phyloP scores from a whole-genome alignment of 2,113 vertebrate genomes.

The Tenrec ecaudatus region DNA sequence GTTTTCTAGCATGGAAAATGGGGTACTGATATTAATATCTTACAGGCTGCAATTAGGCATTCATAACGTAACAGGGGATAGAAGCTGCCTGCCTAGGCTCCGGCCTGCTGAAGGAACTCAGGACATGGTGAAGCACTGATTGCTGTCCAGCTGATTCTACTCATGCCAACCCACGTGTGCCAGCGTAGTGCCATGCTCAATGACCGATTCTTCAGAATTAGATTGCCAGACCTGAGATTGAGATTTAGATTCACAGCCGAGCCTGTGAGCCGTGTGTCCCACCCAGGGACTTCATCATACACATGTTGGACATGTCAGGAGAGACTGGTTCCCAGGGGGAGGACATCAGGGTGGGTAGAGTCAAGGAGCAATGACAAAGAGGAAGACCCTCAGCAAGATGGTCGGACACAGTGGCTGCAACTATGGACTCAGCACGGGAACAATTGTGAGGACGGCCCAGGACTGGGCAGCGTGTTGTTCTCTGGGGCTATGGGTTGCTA shows the following conservation, averaged over 20 bases:
- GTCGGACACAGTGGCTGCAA: too few species aligned
- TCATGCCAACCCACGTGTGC: background rate
- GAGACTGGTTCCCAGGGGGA: too few species aligned
- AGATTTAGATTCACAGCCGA: background rate
- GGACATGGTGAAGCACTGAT: rapidly evolving
- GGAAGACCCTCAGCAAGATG: too few species aligned
- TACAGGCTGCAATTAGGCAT: background rate
- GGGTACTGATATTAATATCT: rapidly evolving
- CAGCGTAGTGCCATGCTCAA: background rate
- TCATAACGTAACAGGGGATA: rapidly evolving
- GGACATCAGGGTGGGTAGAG: too few species aligned
- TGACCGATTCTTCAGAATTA: background rate
- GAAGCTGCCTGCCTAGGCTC: background rate
- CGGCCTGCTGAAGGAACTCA: rapidly evolving
- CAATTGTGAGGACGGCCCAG: too few species aligned
- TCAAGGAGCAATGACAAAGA: too few species aligned
- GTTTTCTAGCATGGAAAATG: background rate
- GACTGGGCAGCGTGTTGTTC: too few species aligned
- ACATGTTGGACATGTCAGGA: too few species aligned
- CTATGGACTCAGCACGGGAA: too few species aligned
- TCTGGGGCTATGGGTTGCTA: too few species aligned
- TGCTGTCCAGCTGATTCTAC: background rate
- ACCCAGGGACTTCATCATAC: background rate
- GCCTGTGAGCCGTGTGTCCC: background rate
- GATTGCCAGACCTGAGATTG: background rate